Evolutionary conservation across 1,140 invertebrate genomes (phyloP).

Genomic region (Bombus waltoni): DNA sequence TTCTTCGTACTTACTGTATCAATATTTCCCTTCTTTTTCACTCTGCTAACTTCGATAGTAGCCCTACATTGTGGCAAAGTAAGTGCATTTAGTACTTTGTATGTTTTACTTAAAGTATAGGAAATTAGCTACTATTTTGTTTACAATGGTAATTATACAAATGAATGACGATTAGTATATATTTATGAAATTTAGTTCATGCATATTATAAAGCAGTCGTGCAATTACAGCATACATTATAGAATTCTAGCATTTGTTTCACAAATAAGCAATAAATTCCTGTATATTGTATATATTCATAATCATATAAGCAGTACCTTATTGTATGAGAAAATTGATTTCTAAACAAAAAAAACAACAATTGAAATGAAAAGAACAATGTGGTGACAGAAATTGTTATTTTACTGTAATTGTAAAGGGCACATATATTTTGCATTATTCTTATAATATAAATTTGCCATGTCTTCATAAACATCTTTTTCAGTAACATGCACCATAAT

Average conservation of each 20-base stretch:
- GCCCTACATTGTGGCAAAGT: slow-evolving; percentile 79
- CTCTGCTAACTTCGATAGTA: slow-evolving; percentile 86
- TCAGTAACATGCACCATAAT: slow-evolving; percentile 47
- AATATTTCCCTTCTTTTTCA: slow-evolving; percentile 86
- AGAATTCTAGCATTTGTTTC: background rate
- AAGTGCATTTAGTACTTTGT: background rate
- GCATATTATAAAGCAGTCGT: slow-evolving; percentile 41
- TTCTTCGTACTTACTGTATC: slow-evolving; percentile 85
- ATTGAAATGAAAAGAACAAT: slow-evolving; percentile 56
- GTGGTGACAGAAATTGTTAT: slow-evolving; percentile 56
- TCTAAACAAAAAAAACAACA: slow-evolving; percentile 18
- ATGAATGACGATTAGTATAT: slow-evolving; percentile 21
- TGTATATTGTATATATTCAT: slow-evolving; percentile 31
- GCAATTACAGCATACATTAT: slow-evolving; percentile 21
- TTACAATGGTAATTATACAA: slow-evolving; percentile 29
- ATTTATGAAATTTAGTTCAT: slow-evolving; percentile 19
- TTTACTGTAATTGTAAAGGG: slow-evolving; percentile 14
- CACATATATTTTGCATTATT: slow-evolving; percentile 14
- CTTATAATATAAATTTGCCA: background rate
- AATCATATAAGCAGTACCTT: slow-evolving; percentile 49
- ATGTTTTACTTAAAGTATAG: background rate
- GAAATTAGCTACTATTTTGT: background rate
- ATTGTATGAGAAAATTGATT: background rate
- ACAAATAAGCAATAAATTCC: slow-evolving; percentile 27
- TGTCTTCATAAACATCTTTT: background rate